These are phyloP conservation scores for Phalangium opilio DNA, from an alignment of 2,888 invertebrate species.

Conservation along the genomic window DNA sequence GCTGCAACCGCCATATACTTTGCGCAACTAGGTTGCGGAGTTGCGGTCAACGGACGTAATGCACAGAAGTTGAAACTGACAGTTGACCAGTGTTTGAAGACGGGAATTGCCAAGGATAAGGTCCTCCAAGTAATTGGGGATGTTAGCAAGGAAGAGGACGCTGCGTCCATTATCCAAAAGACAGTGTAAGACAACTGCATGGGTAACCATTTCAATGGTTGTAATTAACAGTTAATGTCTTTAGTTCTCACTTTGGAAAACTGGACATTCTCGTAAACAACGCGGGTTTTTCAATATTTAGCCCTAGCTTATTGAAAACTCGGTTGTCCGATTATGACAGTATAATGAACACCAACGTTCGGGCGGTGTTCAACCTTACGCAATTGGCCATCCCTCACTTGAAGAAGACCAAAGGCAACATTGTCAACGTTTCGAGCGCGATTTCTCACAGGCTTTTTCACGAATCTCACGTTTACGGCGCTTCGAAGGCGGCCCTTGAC, in stretches of 20 bases:
- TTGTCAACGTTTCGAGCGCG: conserved; percentile 90
- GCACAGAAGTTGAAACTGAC: conserved; percentile 47
- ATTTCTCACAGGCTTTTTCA: no score
- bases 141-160: conserved; percentile 47
- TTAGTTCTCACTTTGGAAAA: conserved; percentile 44
- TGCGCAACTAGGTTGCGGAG: conserved; percentile 53
- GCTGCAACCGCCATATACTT: conserved; percentile 62
- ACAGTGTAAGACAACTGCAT: conserved; percentile 41
- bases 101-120: conserved; percentile 1
- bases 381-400: conserved; percentile 46
- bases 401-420: conserved; percentile 59
- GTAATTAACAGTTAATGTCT: no score
- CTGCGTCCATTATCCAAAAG: conserved; percentile 50
- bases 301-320: no score
- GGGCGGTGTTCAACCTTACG: no score
- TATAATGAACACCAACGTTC: no score
- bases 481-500: no score
- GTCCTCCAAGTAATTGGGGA: conserved; percentile 29
- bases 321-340: no score
- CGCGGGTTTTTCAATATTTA: no score
- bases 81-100: conserved; percentile 39
- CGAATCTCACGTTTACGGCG: no score
- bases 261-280: conserved; percentile 43
- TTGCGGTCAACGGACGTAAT: conserved; percentile 57
- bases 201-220: no score